Evolutionary conservation across 2,113 vertebrate genomes (phyloP).

Genomic region (Zosterops lateralis): DNA sequence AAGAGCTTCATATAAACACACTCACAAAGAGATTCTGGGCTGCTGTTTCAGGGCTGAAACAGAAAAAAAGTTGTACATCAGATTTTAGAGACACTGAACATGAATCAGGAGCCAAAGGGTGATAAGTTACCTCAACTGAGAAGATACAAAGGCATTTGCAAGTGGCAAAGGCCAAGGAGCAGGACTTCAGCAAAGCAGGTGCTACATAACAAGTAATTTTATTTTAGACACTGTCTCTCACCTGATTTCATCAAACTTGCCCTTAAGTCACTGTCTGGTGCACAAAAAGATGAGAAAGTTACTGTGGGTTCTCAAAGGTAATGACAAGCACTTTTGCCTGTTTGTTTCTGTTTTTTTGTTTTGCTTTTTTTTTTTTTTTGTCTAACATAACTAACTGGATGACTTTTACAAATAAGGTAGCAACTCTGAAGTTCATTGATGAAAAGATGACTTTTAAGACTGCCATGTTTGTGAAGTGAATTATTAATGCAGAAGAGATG

Average conservation of each 20-base stretch:
- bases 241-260: background rate
- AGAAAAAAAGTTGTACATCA: background rate
- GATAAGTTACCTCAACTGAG: background rate
- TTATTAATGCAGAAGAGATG: background rate
- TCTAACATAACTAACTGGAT: background rate
- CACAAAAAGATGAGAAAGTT: background rate
- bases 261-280: background rate
- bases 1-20: background rate
- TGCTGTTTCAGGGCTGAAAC: background rate
- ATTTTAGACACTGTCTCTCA: constrained; percentile 18
- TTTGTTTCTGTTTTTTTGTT: background rate
- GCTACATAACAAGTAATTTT: background rate
- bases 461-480: background rate
- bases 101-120: background rate
- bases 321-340: background rate
- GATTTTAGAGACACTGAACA: background rate
- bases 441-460: constrained; percentile 21
- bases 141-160: constrained; percentile 19
- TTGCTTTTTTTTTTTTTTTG: background rate
- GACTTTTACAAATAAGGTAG: background rate
- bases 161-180: constrained; percentile 29
- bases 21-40: background rate
- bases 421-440: background rate
- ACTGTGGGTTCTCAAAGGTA: background rate
- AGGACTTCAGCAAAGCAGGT: background rate